Conservation (phyloP, 2,888 invertebrate genomes). For the Panzeria rudis region DNA sequence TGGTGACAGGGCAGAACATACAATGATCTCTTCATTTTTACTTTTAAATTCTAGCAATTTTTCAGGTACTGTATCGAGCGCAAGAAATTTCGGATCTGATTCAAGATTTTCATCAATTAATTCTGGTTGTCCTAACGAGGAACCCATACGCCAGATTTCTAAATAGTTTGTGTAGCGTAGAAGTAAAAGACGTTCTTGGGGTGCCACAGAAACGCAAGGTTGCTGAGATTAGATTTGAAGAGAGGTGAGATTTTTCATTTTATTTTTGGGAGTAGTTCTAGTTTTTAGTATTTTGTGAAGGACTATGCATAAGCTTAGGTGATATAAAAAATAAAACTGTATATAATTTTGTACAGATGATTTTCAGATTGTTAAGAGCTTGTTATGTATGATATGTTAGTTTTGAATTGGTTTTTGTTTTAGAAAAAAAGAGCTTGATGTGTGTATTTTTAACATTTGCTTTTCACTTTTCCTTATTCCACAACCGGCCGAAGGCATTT, state of each 20-base stretch:
- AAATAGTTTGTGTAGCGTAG: constrained; percentile 86
- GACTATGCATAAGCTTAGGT: too few relatives aligned
- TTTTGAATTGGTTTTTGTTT: too few relatives aligned
- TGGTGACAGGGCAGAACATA: constrained; percentile 88
- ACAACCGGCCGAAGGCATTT: too few relatives aligned
- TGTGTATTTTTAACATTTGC: neutral
- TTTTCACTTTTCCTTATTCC: too few relatives aligned
- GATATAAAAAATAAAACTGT: neutral
- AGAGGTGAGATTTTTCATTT: neutral
- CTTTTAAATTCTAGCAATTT: constrained; percentile 89
- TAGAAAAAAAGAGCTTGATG: too few relatives aligned
- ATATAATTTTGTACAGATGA: neutral
- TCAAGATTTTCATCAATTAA: constrained; percentile 51
- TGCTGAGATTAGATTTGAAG: constrained; percentile 72
- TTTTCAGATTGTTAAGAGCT: neutral
- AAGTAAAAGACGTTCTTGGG: constrained; percentile 85
- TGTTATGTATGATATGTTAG: neutral
- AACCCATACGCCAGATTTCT: constrained; percentile 87
- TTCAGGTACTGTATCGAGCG: constrained; percentile 85
- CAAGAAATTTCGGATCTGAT: constrained; percentile 65
- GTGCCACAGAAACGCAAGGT: constrained; percentile 85
- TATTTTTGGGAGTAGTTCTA: neutral
- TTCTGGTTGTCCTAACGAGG: constrained; percentile 72
- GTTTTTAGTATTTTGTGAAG: constrained; percentile 1
- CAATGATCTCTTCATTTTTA: constrained; percentile 87